A percentile compares a stretch with the other conserved stretches of the same genome.
phyloP scores from a whole-genome alignment of 1,140 invertebrate genomes.

The Cydia amplana region DNA sequence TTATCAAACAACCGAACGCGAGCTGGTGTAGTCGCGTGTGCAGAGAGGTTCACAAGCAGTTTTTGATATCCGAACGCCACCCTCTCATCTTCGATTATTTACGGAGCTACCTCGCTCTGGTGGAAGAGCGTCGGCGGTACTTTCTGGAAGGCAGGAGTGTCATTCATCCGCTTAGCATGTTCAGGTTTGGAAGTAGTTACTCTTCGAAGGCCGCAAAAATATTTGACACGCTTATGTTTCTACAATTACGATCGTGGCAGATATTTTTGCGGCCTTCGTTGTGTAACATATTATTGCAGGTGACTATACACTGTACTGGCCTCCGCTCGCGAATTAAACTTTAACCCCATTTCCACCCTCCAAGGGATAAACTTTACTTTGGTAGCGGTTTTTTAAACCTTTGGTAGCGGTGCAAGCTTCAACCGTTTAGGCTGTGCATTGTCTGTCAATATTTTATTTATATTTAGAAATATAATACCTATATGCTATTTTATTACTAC shows the following conservation, averaged over 20 bases:
- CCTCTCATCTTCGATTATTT: background rate
- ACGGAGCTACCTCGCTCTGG: background rate
- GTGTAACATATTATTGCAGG: no score
- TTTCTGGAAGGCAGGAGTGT: background rate
- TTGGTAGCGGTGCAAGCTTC: no score
- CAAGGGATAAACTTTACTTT: no score
- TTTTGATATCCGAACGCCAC: background rate
- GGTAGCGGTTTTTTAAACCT: no score
- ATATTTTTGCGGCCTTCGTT: no score
- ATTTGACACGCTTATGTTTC: no score
- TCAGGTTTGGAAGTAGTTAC: background rate
- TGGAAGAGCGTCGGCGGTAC: background rate
- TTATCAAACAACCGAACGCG: background rate
- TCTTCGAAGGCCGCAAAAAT: no score
- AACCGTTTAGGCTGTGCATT: no score
- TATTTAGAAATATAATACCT: background rate
- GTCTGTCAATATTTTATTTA: no score
- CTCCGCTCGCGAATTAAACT: no score
- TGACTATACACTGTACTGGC: background rate
- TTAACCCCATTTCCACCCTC: no score
- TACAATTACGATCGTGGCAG: no score
- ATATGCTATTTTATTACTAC: background rate
- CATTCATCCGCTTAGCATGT: conserved; percentile 7
- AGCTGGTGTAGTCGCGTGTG: background rate
- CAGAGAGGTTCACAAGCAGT: background rate